Evolutionary conservation across 2,888 invertebrate species (phyloP).

Genomic region (Deroplatys truncata): DNA sequence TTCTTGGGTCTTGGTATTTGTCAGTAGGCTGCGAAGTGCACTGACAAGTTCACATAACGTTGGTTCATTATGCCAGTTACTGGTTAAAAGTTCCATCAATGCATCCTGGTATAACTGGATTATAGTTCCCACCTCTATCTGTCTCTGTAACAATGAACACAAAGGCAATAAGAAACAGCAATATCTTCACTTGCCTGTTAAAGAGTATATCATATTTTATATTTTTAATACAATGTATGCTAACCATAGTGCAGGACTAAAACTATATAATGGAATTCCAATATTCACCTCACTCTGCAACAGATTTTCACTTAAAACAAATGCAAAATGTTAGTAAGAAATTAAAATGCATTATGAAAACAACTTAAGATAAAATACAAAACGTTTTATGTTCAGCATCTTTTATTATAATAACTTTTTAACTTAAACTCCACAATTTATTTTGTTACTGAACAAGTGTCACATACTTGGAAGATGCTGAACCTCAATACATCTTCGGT

Average conservation of each 20-base stretch:
- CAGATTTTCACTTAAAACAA: no score
- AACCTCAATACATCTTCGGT: no score
- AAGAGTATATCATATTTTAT: background rate
- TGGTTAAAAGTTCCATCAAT: slow-evolving; percentile 22
- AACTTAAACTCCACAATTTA: no score
- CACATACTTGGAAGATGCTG: no score
- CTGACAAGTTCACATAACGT: slow-evolving; percentile 21
- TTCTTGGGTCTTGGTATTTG: background rate
- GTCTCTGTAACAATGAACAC: slow-evolving; percentile 45
- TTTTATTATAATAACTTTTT: no score
- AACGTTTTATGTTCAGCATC: no score
- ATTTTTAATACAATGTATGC: background rate
- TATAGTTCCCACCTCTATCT: slow-evolving; percentile 52
- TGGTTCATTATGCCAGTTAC: slow-evolving; percentile 18
- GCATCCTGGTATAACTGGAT: slow-evolving; percentile 38
- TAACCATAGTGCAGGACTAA: background rate
- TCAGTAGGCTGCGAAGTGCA: slow-evolving; percentile 18
- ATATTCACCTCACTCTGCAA: no score
- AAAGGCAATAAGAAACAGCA: background rate
- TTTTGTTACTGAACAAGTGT: no score
- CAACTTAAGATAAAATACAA: no score
- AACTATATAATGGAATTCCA: background rate
- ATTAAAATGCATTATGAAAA: no score
- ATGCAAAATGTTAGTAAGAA: background rate
- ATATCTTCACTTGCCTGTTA: background rate